These are phyloP conservation scores for Alloplasta piceator DNA, from an alignment of 2,888 invertebrate genomes.

Conservation along the genomic window DNA sequence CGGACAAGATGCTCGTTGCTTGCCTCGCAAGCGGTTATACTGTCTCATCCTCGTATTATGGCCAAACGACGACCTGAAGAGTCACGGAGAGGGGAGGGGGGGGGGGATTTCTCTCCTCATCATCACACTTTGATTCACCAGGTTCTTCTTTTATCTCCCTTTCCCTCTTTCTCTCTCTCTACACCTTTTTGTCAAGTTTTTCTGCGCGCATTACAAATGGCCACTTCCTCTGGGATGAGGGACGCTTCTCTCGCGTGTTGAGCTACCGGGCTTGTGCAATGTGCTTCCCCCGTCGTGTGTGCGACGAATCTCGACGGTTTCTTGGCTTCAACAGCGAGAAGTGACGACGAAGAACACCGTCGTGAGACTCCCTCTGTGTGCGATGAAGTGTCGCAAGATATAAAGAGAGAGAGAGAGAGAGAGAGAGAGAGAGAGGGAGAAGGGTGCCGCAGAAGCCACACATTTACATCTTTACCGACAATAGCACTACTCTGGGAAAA, in stretches of 20 bases:
- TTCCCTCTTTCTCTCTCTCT: no score
- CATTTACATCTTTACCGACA: no score
- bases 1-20: background rate
- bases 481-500: no score
- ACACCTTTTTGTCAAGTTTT: slow-evolving; percentile 61
- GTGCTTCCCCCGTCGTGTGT: background rate
- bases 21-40: slow-evolving; percentile 25
- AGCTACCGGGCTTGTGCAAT: slow-evolving; percentile 53
- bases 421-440: background rate
- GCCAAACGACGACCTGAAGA: slow-evolving; percentile 20
- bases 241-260: background rate
- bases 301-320: background rate
- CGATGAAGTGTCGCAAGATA: background rate
- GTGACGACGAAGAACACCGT: background rate
- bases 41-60: slow-evolving; percentile 45
- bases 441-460: background rate
- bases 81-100: background rate
- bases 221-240: slow-evolving; percentile 66
- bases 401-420: background rate
- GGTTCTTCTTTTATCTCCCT: slow-evolving; percentile 71
- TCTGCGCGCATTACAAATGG: slow-evolving; percentile 79
- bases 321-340: background rate
- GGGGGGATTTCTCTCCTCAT: slow-evolving; percentile 61
- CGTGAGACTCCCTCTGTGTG: background rate
- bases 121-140: slow-evolving; percentile 80